A percentile compares a stretch with the other conserved stretches of the same genome.
phyloP scores from a whole-genome alignment of 2,888 invertebrate species.

The Tetrapedia diversipes region DNA sequence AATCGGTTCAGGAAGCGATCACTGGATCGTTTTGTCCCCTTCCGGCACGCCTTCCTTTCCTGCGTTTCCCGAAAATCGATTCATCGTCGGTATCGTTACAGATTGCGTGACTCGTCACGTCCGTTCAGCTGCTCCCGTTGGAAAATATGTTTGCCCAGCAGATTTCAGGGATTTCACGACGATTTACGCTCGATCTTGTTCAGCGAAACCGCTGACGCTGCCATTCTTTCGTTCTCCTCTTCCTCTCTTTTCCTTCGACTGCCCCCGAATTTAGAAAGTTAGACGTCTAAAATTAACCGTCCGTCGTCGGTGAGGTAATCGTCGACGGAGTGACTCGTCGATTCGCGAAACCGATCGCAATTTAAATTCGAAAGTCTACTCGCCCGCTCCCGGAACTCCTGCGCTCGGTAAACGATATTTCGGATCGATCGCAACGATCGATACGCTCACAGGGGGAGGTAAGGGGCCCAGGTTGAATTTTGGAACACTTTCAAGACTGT shows the following conservation, averaged over 20 bases:
- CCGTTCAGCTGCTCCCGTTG: constrained; percentile 72
- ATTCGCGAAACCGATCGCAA: constrained; percentile 69
- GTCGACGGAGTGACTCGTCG: constrained; percentile 72
- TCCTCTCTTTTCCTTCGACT: background rate
- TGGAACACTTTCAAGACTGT: too few relatives aligned
- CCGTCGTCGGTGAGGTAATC: constrained; percentile 57
- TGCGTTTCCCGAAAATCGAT: constrained; percentile 54
- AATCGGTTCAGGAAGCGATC: constrained; percentile 23
- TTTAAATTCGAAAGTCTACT: constrained; percentile 74
- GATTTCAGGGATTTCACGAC: background rate
- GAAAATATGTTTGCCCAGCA: constrained; percentile 26
- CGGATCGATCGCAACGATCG: constrained; percentile 65
- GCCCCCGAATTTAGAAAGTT: constrained; percentile 36
- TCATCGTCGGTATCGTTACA: constrained; percentile 57
- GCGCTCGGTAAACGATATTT: constrained; percentile 66
- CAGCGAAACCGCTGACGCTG: too few relatives aligned
- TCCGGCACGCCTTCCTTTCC: background rate
- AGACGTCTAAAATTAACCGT: background rate
- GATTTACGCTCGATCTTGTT: too few relatives aligned
- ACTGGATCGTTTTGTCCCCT: constrained; percentile 34
- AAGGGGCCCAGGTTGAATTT: background rate
- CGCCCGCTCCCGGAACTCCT: constrained; percentile 72
- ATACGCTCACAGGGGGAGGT: constrained; percentile 49
- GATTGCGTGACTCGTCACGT: constrained; percentile 70
- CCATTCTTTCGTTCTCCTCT: too few relatives aligned